phyloP scores from a whole-genome alignment of 2,113 vertebrate species.

The Aythya baeri region DNA sequence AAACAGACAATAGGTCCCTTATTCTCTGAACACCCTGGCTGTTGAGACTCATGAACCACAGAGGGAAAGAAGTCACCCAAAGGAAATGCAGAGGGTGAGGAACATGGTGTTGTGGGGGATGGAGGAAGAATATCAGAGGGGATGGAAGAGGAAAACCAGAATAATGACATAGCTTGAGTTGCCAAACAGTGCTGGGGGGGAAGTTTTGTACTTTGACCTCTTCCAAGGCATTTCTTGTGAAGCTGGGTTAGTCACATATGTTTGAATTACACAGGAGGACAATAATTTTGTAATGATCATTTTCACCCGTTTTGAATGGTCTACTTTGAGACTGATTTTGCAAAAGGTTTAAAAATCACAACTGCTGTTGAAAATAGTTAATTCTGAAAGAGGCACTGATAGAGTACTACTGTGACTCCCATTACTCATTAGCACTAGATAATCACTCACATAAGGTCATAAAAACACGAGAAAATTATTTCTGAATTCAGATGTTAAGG shows the following conservation, averaged over 20 bases:
- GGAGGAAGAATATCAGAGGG: not conserved
- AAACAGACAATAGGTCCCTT: not conserved
- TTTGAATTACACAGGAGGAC: not conserved
- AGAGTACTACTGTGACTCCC: not conserved
- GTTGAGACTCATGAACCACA: not conserved
- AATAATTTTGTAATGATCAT: not conserved
- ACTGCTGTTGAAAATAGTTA: not conserved
- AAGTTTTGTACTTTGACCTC: not conserved
- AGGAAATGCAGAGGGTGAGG: not conserved
- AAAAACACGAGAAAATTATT: not conserved
- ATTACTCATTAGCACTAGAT: not conserved
- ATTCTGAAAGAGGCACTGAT: not conserved
- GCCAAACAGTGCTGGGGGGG: not conserved
- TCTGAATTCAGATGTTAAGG: not conserved
- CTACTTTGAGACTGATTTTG: not conserved
- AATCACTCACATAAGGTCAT: not conserved
- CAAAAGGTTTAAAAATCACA: not conserved
- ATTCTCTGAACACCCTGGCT: accelerated
- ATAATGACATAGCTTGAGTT: not conserved
- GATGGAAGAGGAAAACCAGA: not conserved
- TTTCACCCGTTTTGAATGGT: not conserved
- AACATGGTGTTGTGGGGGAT: accelerated
- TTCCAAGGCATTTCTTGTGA: not conserved
- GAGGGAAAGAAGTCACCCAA: not conserved
- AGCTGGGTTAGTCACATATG: not conserved